Evolutionary conservation across 2,113 vertebrate species (phyloP).

Genomic region (Cephalophus harveyi): DNA sequence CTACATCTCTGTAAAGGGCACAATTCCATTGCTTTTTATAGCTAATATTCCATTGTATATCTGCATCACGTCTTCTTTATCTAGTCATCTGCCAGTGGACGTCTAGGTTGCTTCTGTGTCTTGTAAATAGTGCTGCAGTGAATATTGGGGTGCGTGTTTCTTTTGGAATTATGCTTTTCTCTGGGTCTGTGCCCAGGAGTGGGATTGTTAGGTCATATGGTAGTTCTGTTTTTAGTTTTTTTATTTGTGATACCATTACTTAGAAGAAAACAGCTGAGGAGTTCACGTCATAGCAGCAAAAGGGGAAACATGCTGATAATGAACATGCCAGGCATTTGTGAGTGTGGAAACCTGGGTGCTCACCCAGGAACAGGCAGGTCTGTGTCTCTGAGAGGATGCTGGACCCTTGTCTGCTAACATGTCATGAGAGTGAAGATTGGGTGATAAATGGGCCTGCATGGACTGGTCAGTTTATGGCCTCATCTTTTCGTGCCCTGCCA

Average conservation of each 20-base stretch:
- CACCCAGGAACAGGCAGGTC: neutral
- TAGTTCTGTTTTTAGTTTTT: neutral
- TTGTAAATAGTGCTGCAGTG: neutral
- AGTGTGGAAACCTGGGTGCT: fast-evolving
- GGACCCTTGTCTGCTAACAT: fast-evolving
- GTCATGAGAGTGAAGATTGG: neutral
- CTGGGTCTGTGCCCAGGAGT: neutral
- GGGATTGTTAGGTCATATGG: neutral
- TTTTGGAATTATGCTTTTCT: neutral
- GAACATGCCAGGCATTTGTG: neutral
- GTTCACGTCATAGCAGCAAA: neutral
- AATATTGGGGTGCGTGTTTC: neutral
- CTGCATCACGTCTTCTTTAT: neutral
- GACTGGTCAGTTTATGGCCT: neutral
- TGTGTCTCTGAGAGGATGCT: too few relatives aligned
- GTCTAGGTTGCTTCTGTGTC: neutral
- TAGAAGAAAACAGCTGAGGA: neutral
- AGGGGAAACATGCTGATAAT: neutral
- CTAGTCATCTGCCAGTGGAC: neutral
- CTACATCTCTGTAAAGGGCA: neutral
- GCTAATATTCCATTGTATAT: neutral
- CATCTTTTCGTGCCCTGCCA: fast-evolving
- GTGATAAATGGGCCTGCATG: neutral
- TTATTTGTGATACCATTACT: neutral
- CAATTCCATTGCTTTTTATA: neutral